Conservation (phyloP, 2,797 vertebrate genomes). For the Acipenser oxyrinchus region DNA sequence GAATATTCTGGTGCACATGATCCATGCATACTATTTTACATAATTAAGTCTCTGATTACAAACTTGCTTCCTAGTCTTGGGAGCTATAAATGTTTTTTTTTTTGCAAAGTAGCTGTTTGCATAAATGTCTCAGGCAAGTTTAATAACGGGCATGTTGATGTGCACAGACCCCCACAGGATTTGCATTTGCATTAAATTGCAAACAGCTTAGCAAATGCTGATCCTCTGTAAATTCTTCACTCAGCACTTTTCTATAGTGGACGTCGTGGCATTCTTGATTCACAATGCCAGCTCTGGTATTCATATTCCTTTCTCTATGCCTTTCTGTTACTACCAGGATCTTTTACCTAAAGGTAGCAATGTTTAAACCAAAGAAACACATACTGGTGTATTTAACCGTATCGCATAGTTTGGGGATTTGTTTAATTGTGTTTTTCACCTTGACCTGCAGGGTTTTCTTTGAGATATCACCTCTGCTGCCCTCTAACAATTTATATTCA, state of each 20-base stretch:
- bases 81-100: background rate
- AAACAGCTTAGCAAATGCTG: background rate
- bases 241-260: background rate
- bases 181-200: constrained; percentile 1
- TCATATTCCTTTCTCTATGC: background rate
- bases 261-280: background rate
- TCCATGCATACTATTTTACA: too few relatives aligned
- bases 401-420: too few relatives aligned
- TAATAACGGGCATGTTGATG: background rate
- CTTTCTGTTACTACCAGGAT: too few relatives aligned
- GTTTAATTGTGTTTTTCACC: too few relatives aligned
- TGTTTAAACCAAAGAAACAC: too few relatives aligned
- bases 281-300: constrained; percentile 1
- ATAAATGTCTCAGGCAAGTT: background rate
- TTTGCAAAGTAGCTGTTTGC: background rate
- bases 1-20: too few relatives aligned
- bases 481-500: too few relatives aligned
- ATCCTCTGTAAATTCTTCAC: background rate
- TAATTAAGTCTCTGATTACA: too few relatives aligned
- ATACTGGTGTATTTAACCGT: too few relatives aligned
- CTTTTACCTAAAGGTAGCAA: too few relatives aligned
- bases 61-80: background rate
- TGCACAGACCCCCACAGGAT: background rate
- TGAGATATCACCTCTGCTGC: too few relatives aligned
- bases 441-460: too few relatives aligned